Evolutionary conservation across 2,888 invertebrate species (phyloP), one percentile per base, ranked within the genome.

Genomic region (Panopea generosa): DNA sequence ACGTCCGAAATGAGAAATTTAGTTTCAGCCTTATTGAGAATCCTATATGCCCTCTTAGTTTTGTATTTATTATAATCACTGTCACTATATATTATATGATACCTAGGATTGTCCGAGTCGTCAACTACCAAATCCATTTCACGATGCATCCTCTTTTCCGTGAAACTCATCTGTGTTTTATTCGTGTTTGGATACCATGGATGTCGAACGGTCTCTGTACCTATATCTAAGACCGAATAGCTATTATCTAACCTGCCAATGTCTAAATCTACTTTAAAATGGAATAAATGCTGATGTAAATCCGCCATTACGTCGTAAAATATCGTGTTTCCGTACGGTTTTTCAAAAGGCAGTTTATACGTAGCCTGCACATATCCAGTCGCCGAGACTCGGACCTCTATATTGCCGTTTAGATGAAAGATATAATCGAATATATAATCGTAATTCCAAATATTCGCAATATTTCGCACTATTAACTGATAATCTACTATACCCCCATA

Each of bases 371-470:
- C 76, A 72, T 90, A 91, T 2, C 91, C 91, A 1, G 90, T 88
- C 2, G 85, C 60, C 4, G 89, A 76, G 14, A 86, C 84, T 29
- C 85, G 81, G 9, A 87, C 67, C 67, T 90, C 88, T 20, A 91
- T 77, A 16, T 80, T 85, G 1, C 90, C 91, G 74, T 90, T 89
- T 14, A 86, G 77, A 76, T 90, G 88, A 77, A 91, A 89, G 18
- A 88, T 84, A 38, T 87, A 88, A 71, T 91, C 90, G 55, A 91
- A 84, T 11, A 91, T 84, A 62, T 88, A 91, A 76, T 91, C 90
- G 63, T 84, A 86, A 68, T 87, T 89, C 84, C 87, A 86, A 14
- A 90, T 76, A 65, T 74, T 87, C 16, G 86, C 80, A 33, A 90
- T 87, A 50, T 85, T 77, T 26, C 90, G 60, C 2, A 91, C 84